Evolutionary conservation across 2,797 vertebrate genomes (phyloP).

Genomic region (Parauchenoglanis ngamensis): DNA sequence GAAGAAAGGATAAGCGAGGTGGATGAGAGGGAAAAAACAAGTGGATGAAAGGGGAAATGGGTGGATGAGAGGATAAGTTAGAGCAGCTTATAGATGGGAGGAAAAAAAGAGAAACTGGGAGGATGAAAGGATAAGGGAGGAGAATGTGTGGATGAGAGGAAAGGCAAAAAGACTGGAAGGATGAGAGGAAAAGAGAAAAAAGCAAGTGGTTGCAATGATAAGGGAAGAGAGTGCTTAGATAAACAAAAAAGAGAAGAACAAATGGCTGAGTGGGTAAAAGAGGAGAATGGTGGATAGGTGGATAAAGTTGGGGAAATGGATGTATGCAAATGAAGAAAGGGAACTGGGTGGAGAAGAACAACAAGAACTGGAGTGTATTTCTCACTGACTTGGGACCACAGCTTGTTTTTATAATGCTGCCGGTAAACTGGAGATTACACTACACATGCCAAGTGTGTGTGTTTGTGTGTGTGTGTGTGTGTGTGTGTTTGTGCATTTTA

Average conservation of each 20-base stretch:
- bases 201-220: neutral
- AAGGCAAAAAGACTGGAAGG: conserved; percentile 28
- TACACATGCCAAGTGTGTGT: conserved; percentile 26
- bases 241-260: neutral
- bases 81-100: neutral
- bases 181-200: neutral
- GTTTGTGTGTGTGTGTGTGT: conserved; percentile 41
- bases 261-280: neutral
- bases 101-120: neutral
- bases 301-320: conserved; percentile 35
- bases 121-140: neutral
- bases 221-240: conserved; percentile 25
- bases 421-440: conserved; percentile 30
- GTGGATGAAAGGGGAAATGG: conserved; percentile 47
- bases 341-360: conserved; percentile 51
- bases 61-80: neutral
- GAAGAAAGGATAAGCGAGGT: neutral
- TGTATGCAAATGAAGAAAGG: conserved; percentile 4
- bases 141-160: neutral
- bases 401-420: conserved; percentile 40
- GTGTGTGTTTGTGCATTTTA: conserved; percentile 21
- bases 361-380: conserved; percentile 49
- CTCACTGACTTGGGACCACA: conserved; percentile 51
- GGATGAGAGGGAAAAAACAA: neutral
- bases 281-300: neutral